Evolutionary conservation across 2,113 vertebrate species (phyloP).

Genomic region (Pelecanoides urinatrix): DNA sequence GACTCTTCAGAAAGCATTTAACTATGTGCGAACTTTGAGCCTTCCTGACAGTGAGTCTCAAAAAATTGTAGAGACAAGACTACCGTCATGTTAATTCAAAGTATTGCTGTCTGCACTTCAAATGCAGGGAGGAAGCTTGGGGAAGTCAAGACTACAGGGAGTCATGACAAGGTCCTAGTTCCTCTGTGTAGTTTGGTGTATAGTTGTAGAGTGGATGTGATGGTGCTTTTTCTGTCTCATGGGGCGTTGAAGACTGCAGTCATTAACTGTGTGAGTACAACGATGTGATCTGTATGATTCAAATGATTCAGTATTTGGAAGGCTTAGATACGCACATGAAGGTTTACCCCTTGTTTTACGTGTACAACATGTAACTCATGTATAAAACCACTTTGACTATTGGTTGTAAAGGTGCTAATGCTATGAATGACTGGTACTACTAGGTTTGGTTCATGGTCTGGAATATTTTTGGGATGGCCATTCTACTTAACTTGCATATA

Average conservation of each 20-base stretch:
- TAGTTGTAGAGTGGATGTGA: neutral
- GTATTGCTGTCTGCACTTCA: neutral
- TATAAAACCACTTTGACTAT: neutral
- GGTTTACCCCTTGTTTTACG: neutral
- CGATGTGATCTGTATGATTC: too few relatives aligned
- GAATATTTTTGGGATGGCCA: too few relatives aligned
- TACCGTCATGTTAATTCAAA: fast-evolving
- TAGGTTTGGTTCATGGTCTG: neutral
- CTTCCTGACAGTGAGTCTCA: neutral
- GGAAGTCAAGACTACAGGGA: too few relatives aligned
- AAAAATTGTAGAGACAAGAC: neutral
- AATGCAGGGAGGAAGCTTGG: neutral
- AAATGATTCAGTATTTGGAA: neutral
- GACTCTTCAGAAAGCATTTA: neutral
- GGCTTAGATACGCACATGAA: neutral
- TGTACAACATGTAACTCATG: neutral
- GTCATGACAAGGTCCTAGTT: too few relatives aligned
- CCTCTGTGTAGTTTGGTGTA: neutral
- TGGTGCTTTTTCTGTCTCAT: neutral
- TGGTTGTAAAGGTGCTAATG: neutral
- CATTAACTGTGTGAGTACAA: neutral
- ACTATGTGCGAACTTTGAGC: neutral
- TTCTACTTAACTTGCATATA: neutral
- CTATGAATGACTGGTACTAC: neutral
- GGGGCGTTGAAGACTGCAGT: neutral